Evolutionary conservation across 2,113 vertebrate genomes (phyloP).

Genomic region (Apistogramma diplotaenia): DNA sequence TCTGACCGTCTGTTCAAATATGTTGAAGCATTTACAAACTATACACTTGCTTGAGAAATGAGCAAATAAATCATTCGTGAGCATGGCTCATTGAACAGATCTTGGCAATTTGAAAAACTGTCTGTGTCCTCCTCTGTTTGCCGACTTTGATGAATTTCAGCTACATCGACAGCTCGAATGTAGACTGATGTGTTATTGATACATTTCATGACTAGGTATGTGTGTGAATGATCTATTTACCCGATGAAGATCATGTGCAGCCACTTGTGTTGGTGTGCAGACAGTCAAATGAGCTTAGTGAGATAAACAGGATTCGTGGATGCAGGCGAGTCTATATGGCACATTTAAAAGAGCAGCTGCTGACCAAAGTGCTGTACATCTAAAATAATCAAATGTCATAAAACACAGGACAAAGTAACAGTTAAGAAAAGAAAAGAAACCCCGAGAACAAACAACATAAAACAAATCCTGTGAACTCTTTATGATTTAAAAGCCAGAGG

Average conservation of each 20-base stretch:
- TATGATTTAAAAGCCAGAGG: no score
- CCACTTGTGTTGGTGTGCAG: not conserved
- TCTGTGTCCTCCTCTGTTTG: slow-evolving; percentile 60
- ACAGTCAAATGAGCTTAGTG: not conserved
- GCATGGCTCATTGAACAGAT: slow-evolving; percentile 71
- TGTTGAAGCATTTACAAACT: slow-evolving; percentile 35
- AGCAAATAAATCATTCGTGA: slow-evolving; percentile 61
- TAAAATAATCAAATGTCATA: no score
- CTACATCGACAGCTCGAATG: slow-evolving; percentile 58
- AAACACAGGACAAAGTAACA: no score
- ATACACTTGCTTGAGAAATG: slow-evolving; percentile 41
- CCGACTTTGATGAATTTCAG: slow-evolving; percentile 71
- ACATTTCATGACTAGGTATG: slow-evolving; percentile 26
- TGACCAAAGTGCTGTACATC: no score
- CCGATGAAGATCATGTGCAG: not conserved
- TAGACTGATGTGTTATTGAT: slow-evolving; percentile 65
- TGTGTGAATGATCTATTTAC: slow-evolving; percentile 27
- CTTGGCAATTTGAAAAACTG: slow-evolving; percentile 49
- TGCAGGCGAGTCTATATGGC: no score
- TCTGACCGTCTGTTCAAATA: slow-evolving; percentile 32
- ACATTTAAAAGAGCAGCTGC: no score
- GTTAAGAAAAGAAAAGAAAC: no score
- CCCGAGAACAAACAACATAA: no score
- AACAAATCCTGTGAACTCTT: no score
- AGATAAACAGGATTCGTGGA: not conserved